A percentile compares a stretch with the other conserved stretches of the same genome.
These are phyloP conservation scores for Cynocephalus volans DNA, from an alignment of 2,113 vertebrate species.

Conservation along the genomic window DNA sequence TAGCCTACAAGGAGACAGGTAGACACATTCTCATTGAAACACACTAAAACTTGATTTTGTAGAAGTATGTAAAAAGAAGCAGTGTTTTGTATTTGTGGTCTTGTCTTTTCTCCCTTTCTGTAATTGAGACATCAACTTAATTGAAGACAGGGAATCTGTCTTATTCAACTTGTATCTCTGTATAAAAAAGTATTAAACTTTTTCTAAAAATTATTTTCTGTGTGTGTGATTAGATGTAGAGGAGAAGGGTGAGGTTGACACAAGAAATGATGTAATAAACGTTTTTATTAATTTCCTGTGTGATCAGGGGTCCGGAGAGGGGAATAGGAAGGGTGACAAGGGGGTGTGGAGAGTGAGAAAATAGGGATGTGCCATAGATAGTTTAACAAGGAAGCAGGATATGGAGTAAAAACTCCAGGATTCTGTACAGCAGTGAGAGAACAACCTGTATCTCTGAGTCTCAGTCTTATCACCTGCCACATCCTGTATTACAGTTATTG, in stretches of 20 bases:
- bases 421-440: neutral
- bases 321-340: neutral
- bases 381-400: neutral
- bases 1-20: neutral
- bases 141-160: neutral
- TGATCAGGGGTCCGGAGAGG: too few species aligned
- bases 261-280: neutral
- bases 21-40: neutral
- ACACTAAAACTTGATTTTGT: neutral
- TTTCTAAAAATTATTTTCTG: neutral
- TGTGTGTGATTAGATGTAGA: neutral
- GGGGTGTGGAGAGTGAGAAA: neutral
- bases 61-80: neutral
- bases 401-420: neutral
- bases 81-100: neutral
- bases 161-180: neutral
- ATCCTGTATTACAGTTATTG: neutral
- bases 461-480: neutral
- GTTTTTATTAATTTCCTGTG: neutral
- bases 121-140: neutral
- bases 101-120: neutral
- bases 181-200: neutral
- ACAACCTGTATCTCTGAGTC: neutral
- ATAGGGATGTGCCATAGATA: neutral
- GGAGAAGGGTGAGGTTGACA: neutral